Base-by-base conservation (phyloP, 2,113 vertebrate species). In the Collichthys lucidus region DNA sequence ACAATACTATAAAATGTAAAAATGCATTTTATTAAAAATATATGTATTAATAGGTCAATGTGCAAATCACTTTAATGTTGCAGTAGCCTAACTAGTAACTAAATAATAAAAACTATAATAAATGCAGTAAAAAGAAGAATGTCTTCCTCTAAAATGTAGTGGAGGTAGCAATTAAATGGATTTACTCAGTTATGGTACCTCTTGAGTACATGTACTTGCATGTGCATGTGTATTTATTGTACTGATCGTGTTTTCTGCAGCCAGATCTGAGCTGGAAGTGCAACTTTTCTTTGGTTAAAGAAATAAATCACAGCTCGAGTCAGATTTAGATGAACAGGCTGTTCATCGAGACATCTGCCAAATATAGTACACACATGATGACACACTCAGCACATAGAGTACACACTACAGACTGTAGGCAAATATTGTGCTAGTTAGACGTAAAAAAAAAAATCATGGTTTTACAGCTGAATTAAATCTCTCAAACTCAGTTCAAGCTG, bases 261-360 rank as follows among this genome's bases (percentile, higher is more conserved):
- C 52, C 66, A 16, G 66, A 4, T 70, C 65, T 11, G 70, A 74
- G 12, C 2, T 44, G 52, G n/a, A 55, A 60, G 59, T 46, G 53
- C 35, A 53, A 68, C 29, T 68, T 15, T 50, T 49, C 55, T 64
- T 62, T 74, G 12, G 16, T 19, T 10, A 61, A 46, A 69, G 50
- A 62, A 74, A 79, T 5, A 44, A 74, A 68, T 79, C 46, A 24
- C 50, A 31, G 59, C 63, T 35, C 3, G 2, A 79, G 52, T 74
- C 71, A 16, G 57, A 75, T 71, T 80, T 63, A 50, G 63, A 63
- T 0, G 42, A 79, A 69, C 77, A 72, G 61, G 55, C 67, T 76
- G 72, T 55, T 76, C 26, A 50, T 77, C 20, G 14, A 53, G 61
- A 72, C 63, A 63, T 63, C 64, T 79, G 79, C 77, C 59, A 75